Base-by-base conservation (phyloP, 2,797 vertebrate species). In the Falco cherrug region DNA sequence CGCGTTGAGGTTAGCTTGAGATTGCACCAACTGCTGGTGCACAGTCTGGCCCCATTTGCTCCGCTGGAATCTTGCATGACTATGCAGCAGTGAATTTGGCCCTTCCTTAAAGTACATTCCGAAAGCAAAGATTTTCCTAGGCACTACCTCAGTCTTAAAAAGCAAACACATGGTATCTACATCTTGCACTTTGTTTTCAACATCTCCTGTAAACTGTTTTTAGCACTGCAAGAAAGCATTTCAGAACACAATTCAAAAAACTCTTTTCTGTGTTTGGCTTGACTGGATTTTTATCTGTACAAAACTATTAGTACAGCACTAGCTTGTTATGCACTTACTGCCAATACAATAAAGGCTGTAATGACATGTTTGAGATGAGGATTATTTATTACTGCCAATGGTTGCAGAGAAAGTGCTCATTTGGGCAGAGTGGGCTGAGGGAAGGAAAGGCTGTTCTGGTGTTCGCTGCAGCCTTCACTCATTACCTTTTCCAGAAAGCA, bases 381-480 rank as follows among this genome's bases (percentile, higher is more conserved):
- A 68, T 89, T 92, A 74, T 88, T 97, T 91, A 90, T 91, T 92
- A 87, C 47, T 91, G 64, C 59, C 82, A 86, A 63, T 60, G 71
- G 76, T 57, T 90, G 39, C 87, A 91, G 45, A 79, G 41, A 93
- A 96, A 94, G 56, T 33, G 48, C 50, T 65, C 50, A 16, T 73
- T 93, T 77, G 73, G 47, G 81, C 76, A 73, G 73, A 86, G 80
- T 76, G 61, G 48, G 89, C 35, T 78, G 73, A 73, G 70, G 29
- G 79, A 79, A 74, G 31, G 63, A 91, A 79, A 68, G 71, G 35
- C 54, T 73, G 56, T 77, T 85, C 79, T 71, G 29, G 13, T 77
- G 78, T 41, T 84, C 4, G 4, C 85, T 89, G 71, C 74, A 93
- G 84, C 43, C 67, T 82, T 93, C 89, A 43, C 77, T 90, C 63